Evolutionary conservation across 2,797 vertebrate genomes (phyloP).

Genomic region (Sus cebifrons): DNA sequence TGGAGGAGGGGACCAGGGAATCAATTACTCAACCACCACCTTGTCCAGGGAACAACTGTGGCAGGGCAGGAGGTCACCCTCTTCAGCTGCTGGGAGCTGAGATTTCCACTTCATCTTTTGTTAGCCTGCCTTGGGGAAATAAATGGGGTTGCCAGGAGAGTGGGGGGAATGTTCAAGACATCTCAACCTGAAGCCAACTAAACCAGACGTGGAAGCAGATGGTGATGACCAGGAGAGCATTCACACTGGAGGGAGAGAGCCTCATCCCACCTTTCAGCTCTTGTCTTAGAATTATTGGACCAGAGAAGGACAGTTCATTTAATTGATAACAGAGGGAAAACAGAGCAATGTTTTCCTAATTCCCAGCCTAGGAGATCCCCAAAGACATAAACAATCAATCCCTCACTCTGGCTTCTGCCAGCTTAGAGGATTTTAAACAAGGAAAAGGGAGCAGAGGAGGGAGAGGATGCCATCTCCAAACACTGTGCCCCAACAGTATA

Average conservation of each 20-base stretch:
- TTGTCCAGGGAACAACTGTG: neutral
- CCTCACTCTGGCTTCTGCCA: neutral
- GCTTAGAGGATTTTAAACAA: neutral
- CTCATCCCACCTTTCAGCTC: neutral
- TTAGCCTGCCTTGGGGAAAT: conserved; percentile 87
- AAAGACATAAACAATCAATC: neutral
- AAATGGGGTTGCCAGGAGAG: conserved; percentile 85
- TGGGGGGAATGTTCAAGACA: conserved; percentile 84
- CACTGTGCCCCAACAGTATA: neutral
- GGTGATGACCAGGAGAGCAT: neutral
- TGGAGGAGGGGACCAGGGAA: neutral
- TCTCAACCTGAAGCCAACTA: conserved; percentile 80
- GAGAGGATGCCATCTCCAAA: neutral
- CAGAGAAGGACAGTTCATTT: neutral
- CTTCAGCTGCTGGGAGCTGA: conserved; percentile 77
- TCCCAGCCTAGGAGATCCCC: neutral
- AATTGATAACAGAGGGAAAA: neutral
- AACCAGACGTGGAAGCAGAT: conserved; percentile 78
- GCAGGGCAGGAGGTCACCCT: neutral
- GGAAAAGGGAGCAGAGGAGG: neutral
- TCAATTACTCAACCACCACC: neutral
- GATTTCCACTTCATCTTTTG: conserved; percentile 84
- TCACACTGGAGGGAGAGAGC: neutral
- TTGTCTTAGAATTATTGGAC: neutral
- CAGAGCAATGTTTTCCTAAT: neutral